Conservation (phyloP, 1,140 invertebrate genomes). For the Drosophila elegans region DNA sequence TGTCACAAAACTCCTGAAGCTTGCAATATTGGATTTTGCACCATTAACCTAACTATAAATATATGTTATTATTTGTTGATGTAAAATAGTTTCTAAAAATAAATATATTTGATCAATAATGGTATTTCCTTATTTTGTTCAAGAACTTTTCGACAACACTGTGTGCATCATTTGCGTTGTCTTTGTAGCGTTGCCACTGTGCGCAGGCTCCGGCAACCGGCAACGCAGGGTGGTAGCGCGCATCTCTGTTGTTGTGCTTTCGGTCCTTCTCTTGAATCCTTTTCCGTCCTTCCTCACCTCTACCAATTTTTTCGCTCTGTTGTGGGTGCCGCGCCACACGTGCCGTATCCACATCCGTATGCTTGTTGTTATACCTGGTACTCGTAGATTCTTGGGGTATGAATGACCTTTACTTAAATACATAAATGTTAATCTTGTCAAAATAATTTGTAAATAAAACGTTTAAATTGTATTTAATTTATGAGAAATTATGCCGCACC, state of each 20-base stretch:
- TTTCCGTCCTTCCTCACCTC: not conserved
- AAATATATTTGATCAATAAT: not conserved
- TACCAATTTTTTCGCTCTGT: slow-evolving; percentile 28
- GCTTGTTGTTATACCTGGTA: slow-evolving; percentile 37
- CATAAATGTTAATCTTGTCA: not conserved
- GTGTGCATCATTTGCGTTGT: slow-evolving; percentile 12
- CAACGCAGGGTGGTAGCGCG: slow-evolving; percentile 49
- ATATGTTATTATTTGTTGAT: no score
- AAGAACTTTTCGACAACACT: slow-evolving; percentile 28
- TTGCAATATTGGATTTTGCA: no score
- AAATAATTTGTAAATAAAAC: no score
- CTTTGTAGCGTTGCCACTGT: slow-evolving; percentile 28
- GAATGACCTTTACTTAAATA: no score
- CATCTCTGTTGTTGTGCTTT: slow-evolving; percentile 47
- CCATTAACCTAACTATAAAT: no score
- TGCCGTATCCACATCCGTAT: slow-evolving; percentile 43
- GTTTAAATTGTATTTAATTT: no score
- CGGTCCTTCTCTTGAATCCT: slow-evolving; percentile 10
- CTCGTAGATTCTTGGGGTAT: not conserved
- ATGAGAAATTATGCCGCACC: no score
- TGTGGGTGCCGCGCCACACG: slow-evolving; percentile 56
- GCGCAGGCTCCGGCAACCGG: slow-evolving; percentile 65
- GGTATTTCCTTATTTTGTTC: not conserved
- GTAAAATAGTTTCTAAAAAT: no score
- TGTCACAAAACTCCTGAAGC: no score